Base-by-base conservation (phyloP, 2,797 vertebrate species). In the Characodon lateralis region DNA sequence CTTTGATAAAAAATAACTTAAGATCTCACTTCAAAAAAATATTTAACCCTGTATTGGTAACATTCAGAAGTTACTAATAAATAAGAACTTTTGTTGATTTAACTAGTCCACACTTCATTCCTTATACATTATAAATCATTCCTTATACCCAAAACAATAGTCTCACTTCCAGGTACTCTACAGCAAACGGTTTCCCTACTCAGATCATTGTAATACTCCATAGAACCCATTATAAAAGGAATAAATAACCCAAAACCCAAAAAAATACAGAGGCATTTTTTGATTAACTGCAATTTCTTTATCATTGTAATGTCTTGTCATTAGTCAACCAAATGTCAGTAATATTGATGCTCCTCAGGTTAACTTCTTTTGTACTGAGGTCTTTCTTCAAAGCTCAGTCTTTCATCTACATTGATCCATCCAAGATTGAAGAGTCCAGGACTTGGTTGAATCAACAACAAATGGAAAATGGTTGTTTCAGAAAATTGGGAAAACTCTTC, bases 311-410 rank as follows among this genome's bases (percentile, higher is more conserved):
- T 46, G 7, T 46, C 46, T 10, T 46, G 46, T 56, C 55, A 12
- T 46, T 46, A 0, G 5, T 46, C 9, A 8, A 1, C n/a, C n/a
- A 56, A n/a, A n/a, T 56, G 55, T 9, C 10, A 59, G 26, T 13
- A 5, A 26, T 59, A 26, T 31, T 59, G 43, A 1, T 68, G 41
- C 28, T 58, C 81, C 85, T 74, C 71, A 97, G 96, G 96, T 81
- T 97, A 87, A 97, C 97, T 5, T 95, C 96, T 2, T 97, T 98
- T 87, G 96, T 98, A 18, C 66, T 96, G 84, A 96, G 96, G 80
- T 95, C 95, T 0, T 97, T 97, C 76, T 89, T 85, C 76, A 95
- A 96, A 89, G 96, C 96, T 26, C 83, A 26, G 69, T 56, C 88
- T 31, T 96, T 96, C 72, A 89, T 96, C 84, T 95, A 93, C 79